These are phyloP conservation scores for Pseudomyrmex sp. DNA, from an alignment of 1,140 invertebrate species.

Conservation along the genomic window DNA sequence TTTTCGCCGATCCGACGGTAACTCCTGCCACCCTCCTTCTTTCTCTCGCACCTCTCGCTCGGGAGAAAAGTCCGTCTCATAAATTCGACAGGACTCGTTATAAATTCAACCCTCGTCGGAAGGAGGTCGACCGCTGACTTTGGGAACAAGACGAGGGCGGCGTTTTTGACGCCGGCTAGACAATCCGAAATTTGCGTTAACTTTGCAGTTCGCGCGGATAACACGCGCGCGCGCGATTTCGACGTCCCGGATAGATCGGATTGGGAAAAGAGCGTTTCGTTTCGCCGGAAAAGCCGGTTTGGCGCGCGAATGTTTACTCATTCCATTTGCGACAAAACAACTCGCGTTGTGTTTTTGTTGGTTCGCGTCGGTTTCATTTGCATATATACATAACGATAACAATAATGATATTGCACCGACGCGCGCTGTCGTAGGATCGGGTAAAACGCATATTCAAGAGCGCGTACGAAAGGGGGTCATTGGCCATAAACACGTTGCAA, in stretches of 20 bases:
- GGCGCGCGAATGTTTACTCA: background rate
- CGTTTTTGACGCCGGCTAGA: conserved; percentile 22
- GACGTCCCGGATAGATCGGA: background rate
- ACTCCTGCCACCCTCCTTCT: conserved; percentile 35
- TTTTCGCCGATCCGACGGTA: conserved; percentile 44
- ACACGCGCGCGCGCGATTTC: background rate
- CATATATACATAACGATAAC: background rate
- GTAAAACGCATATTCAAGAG: conserved; percentile 2
- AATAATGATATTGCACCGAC: background rate
- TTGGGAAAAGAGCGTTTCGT: background rate
- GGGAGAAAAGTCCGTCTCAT: conserved; percentile 72
- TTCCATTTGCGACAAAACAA: conserved; percentile 2
- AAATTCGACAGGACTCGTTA: conserved; percentile 74
- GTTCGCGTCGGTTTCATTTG: background rate
- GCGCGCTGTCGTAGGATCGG: background rate
- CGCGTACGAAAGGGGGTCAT: background rate
- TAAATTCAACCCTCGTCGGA: conserved; percentile 74
- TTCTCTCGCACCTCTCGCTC: conserved; percentile 28
- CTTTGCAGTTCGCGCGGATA: conserved; percentile 28
- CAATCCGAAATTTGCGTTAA: conserved; percentile 30
- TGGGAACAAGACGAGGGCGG: conserved; percentile 13
- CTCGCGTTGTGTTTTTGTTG: background rate
- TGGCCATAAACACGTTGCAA: background rate
- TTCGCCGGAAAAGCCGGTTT: background rate
- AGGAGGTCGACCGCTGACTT: conserved; percentile 36